Conservation (phyloP, 2,797 vertebrate genomes). For the Amblyopsis hoosieri region DNA sequence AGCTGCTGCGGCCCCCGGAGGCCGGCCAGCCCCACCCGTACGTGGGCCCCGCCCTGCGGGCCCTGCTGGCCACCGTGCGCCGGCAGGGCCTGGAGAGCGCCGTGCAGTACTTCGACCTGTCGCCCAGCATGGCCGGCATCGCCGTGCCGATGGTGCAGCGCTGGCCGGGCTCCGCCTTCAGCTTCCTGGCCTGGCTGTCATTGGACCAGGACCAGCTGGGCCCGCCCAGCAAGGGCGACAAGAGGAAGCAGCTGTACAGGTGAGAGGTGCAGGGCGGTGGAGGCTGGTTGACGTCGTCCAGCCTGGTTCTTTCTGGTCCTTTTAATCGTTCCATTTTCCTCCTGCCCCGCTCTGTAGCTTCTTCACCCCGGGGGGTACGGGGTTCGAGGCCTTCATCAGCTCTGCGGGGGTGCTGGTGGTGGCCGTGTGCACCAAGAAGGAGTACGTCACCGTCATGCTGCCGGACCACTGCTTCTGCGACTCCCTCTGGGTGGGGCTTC, state of each 20-base stretch:
- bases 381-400: constrained; percentile 96
- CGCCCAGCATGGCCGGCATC: constrained; percentile 93
- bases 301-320: neutral
- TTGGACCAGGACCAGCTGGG: constrained; percentile 90
- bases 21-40: constrained; percentile 80
- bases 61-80: constrained; percentile 89
- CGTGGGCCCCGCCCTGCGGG: constrained; percentile 81
- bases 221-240: constrained; percentile 81
- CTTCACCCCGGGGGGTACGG: constrained; percentile 91
- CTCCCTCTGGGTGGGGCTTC: constrained; percentile 90
- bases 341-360: constrained; percentile 76
- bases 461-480: constrained; percentile 97
- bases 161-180: constrained; percentile 94
- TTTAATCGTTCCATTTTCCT: neutral
- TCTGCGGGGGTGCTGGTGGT: constrained; percentile 88
- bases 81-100: constrained; percentile 91
- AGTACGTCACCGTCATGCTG: constrained; percentile 94
- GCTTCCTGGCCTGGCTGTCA: constrained; percentile 93
- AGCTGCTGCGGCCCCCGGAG: constrained; percentile 84
- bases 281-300: too few relatives aligned
- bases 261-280: constrained; percentile 72
- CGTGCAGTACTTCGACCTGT: constrained; percentile 94
- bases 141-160: constrained; percentile 87
- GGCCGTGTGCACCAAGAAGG: constrained; percentile 96
- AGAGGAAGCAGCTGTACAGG: constrained; percentile 97